phyloP scores from a whole-genome alignment of 2,797 vertebrate species.

The Notamacropus eugenii region DNA sequence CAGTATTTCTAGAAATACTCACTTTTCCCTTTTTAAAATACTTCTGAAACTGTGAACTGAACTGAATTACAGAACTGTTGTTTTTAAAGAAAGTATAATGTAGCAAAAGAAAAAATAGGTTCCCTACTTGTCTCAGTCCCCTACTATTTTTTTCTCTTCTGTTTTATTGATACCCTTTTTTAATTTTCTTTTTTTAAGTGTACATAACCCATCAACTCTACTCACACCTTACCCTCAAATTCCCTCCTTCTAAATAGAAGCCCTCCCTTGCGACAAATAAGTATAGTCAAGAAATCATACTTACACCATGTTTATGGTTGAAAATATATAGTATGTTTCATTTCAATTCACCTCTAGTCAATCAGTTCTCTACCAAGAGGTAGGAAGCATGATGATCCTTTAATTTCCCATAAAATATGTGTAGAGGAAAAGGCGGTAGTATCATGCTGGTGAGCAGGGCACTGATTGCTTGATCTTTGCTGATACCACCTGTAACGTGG shows the following conservation, averaged over 20 bases:
- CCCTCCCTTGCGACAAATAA: neutral
- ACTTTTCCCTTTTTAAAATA: neutral
- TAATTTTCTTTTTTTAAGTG: neutral
- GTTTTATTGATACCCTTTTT: neutral
- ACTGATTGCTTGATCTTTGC: neutral
- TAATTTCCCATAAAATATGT: neutral
- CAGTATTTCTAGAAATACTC: neutral
- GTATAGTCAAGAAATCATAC: neutral
- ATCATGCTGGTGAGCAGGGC: neutral
- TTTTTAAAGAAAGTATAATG: neutral
- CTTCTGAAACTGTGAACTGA: neutral
- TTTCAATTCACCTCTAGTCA: neutral
- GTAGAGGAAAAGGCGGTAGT: neutral
- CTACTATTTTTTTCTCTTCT: neutral
- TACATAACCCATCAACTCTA: neutral
- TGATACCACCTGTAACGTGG: neutral
- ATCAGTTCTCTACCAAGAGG: neutral
- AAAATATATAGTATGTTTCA: neutral
- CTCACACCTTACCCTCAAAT: neutral
- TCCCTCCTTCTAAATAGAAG: neutral
- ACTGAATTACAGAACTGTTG: neutral
- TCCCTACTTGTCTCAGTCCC: neutral
- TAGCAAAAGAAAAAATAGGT: neutral
- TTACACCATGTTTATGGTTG: neutral
- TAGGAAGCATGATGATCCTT: neutral